Evolutionary conservation across 30 jellyfish, hydroid and myxozoan genomes (phyloP).

Genomic region (Sanderia malayensis): DNA sequence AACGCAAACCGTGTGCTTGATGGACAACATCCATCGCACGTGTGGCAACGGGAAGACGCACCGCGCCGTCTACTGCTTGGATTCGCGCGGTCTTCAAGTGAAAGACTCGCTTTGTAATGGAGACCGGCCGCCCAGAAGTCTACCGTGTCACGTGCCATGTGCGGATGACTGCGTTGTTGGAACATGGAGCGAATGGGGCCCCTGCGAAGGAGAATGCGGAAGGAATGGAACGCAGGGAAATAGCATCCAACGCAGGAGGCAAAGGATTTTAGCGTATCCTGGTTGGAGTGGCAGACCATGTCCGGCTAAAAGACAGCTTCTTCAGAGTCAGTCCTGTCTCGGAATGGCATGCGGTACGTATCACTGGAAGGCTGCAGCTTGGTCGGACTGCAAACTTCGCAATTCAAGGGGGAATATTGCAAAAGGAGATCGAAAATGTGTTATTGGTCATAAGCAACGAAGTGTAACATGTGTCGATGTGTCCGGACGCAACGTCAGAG

Average conservation of each 20-base stretch:
- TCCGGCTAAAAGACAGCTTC: constrained; percentile 15
- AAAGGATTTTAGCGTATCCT: constrained; percentile 46
- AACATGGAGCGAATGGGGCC: constrained; percentile 67
- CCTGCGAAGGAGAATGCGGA: constrained; percentile 56
- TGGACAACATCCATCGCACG: constrained; percentile 53
- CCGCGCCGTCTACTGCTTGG: constrained; percentile 69
- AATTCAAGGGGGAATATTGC: constrained; percentile 4
- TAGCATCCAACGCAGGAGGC: constrained; percentile 28
- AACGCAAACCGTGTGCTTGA: constrained; percentile 42
- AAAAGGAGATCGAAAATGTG: constrained; percentile 6
- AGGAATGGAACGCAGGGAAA: constrained; percentile 37
- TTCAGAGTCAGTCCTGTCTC: constrained; percentile 41
- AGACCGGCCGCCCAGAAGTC: constrained; percentile 40
- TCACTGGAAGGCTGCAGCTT: constrained; percentile 47
- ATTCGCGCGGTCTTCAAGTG: constrained; percentile 58
- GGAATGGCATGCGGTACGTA: constrained; percentile 56
- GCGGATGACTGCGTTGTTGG: constrained; percentile 76
- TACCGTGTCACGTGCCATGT: constrained; percentile 65
- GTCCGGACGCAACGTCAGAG: constrained; percentile 25
- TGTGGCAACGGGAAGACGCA: constrained; percentile 65
- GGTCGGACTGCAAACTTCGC: constrained; percentile 21
- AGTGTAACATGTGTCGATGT: constrained; percentile 30
- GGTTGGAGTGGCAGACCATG: constrained; percentile 75
- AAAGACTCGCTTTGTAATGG: constrained; percentile 36
- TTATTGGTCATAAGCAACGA: constrained; percentile 21